Percentiles rank a stretch among this genome's conserved stretches.
Evolutionary conservation across 1,140 invertebrate genomes (phyloP).

Genomic region (Saccostrea echinata): DNA sequence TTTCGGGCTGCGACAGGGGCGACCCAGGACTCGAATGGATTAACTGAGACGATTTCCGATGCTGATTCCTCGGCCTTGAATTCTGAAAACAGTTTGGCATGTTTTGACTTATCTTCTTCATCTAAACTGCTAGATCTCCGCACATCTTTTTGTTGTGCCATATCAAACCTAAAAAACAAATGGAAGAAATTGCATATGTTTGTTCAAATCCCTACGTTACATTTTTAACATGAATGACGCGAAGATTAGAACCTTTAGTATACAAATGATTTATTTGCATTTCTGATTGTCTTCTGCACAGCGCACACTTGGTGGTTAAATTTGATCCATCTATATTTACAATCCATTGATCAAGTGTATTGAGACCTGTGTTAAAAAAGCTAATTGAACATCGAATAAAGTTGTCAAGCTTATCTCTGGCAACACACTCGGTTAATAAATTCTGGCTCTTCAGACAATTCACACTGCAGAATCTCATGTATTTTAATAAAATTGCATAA

Average conservation of each 20-base stretch:
- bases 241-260: background rate
- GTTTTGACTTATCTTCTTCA: background rate
- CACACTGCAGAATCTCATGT: no score
- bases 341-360: background rate
- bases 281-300: background rate
- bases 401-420: background rate
- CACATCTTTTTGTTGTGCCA: background rate
- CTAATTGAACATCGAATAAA: background rate
- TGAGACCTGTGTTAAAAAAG: background rate
- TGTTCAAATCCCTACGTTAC: background rate
- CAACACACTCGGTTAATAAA: no score
- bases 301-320: background rate
- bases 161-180: background rate
- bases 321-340: constrained; percentile 13
- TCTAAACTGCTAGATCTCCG: background rate
- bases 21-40: constrained; percentile 26
- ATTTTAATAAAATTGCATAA: no score
- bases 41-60: constrained; percentile 3
- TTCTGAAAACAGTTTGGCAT: background rate
- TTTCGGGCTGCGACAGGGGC: background rate
- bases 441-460: no score
- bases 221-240: background rate
- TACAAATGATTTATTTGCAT: constrained; percentile 9
- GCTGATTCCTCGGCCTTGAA: constrained; percentile 15
- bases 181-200: background rate